Conservation (phyloP, 2,113 vertebrate species). For the Microcebus griseorufus region DNA sequence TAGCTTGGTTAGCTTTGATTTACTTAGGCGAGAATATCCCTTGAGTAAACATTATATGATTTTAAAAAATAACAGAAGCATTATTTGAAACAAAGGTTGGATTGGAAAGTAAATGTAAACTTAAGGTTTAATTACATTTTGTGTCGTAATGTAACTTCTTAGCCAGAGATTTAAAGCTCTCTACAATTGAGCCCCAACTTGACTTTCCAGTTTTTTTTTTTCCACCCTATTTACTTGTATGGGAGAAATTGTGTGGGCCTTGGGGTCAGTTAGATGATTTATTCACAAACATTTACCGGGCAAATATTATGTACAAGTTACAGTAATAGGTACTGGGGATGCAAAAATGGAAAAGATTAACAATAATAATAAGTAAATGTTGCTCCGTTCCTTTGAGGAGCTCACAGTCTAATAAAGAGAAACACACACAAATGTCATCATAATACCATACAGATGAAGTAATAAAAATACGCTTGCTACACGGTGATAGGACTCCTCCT, state of each 20-base stretch:
- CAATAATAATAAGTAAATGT: background rate
- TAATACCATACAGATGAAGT: background rate
- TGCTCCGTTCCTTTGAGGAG: background rate
- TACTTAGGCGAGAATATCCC: constrained; percentile 46
- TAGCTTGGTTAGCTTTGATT: constrained; percentile 48
- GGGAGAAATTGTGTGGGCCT: background rate
- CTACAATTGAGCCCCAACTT: constrained; percentile 16
- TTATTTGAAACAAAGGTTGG: constrained; percentile 70
- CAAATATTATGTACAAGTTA: background rate
- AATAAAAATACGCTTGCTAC: background rate
- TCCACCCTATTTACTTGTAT: background rate
- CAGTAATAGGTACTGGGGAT: background rate
- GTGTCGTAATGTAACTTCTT: constrained; percentile 58
- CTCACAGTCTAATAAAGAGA: background rate
- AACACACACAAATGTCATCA: background rate
- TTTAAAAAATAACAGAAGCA: constrained; percentile 72
- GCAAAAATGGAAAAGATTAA: background rate
- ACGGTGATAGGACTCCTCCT: background rate
- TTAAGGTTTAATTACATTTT: constrained; percentile 63
- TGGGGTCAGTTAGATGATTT: background rate
- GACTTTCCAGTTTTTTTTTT: constrained; percentile 41
- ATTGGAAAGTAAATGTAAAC: constrained; percentile 66
- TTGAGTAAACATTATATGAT: constrained; percentile 68
- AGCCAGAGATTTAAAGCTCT: constrained; percentile 59
- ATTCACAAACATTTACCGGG: constrained; percentile 1